phyloP scores from a whole-genome alignment of 1,140 invertebrate species.

The Dreissena polymorpha region DNA sequence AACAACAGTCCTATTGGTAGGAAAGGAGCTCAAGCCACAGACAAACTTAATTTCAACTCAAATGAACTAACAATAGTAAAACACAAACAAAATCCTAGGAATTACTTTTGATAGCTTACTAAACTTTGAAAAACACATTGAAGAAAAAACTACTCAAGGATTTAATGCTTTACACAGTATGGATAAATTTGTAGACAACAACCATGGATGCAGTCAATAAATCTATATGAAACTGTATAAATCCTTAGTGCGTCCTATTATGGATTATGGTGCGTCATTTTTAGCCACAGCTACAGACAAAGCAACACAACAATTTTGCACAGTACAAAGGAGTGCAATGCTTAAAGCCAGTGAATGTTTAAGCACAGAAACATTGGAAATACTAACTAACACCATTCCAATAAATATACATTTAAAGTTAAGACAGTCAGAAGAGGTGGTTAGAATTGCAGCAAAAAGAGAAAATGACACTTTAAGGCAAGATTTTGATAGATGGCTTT shows the following conservation, averaged over 20 bases:
- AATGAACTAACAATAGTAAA: no score
- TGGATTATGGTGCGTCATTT: neutral
- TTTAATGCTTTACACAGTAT: neutral
- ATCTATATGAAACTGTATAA: conserved; percentile 7
- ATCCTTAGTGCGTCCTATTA: neutral
- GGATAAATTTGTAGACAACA: neutral
- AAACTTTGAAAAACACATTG: neutral
- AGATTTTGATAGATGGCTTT: conserved; percentile 8
- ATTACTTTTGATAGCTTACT: no score
- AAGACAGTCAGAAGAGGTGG: neutral
- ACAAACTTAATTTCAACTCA: no score
- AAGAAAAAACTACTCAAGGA: neutral
- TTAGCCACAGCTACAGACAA: neutral
- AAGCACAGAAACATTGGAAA: neutral
- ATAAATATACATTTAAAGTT: conserved; percentile 15
- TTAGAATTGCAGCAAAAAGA: conserved; percentile 2
- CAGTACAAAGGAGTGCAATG: conserved; percentile 18
- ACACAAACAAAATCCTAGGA: no score
- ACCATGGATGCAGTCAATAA: neutral
- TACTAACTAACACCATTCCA: neutral
- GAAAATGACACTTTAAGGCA: neutral
- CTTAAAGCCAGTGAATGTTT: conserved; percentile 11
- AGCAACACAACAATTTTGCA: neutral
- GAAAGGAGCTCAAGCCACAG: no score
- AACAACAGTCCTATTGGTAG: no score